These are phyloP conservation scores for Podotricha telesiphe DNA, from an alignment of 2,888 invertebrate genomes.

Conservation along the genomic window DNA sequence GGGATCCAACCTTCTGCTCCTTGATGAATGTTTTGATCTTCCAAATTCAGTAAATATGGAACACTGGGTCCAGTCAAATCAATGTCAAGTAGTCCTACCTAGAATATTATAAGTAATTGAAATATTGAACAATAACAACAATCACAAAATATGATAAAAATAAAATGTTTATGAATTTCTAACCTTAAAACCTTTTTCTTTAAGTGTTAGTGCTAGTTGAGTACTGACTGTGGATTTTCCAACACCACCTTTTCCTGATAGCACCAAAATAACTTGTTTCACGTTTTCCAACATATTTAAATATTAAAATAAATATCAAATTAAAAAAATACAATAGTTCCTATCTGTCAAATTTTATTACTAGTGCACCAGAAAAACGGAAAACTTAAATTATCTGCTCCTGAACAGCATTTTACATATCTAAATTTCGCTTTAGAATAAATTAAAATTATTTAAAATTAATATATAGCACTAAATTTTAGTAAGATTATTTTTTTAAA, in stretches of 20 bases:
- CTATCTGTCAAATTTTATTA: constrained; percentile 15
- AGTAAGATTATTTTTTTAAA: not conserved
- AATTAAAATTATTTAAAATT: not conserved
- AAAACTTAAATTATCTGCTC: not conserved
- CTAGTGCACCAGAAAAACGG: not conserved
- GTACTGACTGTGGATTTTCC: constrained; percentile 99
- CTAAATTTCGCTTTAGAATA: not conserved
- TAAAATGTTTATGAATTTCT: constrained; percentile 27
- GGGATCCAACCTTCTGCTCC: constrained; percentile 97
- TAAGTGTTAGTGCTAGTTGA: constrained; percentile 93
- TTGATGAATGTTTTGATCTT: constrained; percentile 93
- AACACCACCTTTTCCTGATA: constrained; percentile 99
- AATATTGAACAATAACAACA: not conserved
- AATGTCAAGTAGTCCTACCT: constrained; percentile 96
- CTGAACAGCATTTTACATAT: not conserved
- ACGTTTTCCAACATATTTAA: constrained; percentile 88
- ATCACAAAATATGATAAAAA: not conserved
- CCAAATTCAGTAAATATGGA: constrained; percentile 94
- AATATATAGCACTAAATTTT: not conserved
- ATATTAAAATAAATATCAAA: constrained; percentile 1
- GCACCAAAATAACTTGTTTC: constrained; percentile 93
- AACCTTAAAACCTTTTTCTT: constrained; percentile 91
- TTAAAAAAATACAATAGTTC: not conserved
- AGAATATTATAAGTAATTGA: constrained; percentile 42
- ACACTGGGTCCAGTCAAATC: constrained; percentile 98